These are phyloP conservation scores for Bicyclus anynana DNA, from an alignment of 1,140 invertebrate genomes.

Conservation along the genomic window DNA sequence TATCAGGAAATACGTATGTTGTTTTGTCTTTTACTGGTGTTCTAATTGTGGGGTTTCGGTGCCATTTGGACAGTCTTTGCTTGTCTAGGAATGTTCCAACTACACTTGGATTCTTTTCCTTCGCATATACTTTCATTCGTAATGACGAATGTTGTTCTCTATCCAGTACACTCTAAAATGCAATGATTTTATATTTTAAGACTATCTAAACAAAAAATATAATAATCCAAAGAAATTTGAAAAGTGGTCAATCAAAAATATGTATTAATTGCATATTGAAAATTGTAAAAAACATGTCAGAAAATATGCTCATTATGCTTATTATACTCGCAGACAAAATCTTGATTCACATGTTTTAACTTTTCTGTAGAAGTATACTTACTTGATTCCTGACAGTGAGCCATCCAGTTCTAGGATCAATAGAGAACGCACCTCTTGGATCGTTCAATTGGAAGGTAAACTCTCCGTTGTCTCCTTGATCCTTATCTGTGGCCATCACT, in stretches of 20 bases:
- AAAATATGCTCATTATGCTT: too few relatives aligned
- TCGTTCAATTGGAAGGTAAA: constrained; percentile 89
- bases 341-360: too few relatives aligned
- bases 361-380: constrained; percentile 1
- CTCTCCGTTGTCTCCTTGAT: constrained; percentile 90
- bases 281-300: too few relatives aligned
- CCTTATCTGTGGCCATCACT: constrained; percentile 87
- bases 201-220: too few relatives aligned
- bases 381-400: constrained; percentile 86
- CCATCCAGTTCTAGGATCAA: constrained; percentile 89
- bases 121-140: constrained; percentile 85
- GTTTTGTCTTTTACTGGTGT: constrained; percentile 55
- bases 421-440: constrained; percentile 85
- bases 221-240: too few relatives aligned
- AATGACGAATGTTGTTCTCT: constrained; percentile 84
- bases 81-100: constrained; percentile 65
- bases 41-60: constrained; percentile 38
- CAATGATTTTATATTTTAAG: background rate
- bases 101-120: constrained; percentile 84
- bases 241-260: too few relatives aligned
- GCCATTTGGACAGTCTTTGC: constrained; percentile 59
- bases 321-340: too few relatives aligned
- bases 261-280: too few relatives aligned
- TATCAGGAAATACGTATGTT: constrained; percentile 73
- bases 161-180: constrained; percentile 84